Evolutionary conservation across 2,113 vertebrate genomes (phyloP), one percentile per base, ranked within the genome.

Genomic region (Leucopsar rothschildi): DNA sequence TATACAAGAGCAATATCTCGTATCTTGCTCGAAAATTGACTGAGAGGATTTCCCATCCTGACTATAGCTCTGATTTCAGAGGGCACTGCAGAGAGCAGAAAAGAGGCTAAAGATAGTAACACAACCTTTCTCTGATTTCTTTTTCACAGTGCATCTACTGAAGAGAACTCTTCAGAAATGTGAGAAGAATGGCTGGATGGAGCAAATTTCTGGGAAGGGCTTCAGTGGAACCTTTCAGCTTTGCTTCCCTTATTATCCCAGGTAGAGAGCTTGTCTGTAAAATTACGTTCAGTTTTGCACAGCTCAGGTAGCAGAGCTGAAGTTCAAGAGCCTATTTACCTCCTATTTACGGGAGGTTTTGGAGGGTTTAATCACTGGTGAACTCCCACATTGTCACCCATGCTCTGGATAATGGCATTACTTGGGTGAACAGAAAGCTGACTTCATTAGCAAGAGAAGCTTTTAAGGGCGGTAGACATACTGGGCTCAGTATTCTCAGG

Each of bases 121-220:
- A 9, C 59, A 61, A 4, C 31, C 18, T 78, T 82, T 50, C 55
- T 92, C 10, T 72, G 72, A 72, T 64, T 71, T 84, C 50, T 31
- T 25, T 70, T 35, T 33, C 90, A 31, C 72, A 99, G 99, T 99
- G 97, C 98, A 98, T 82, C 98, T 98, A 89, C 97, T 99, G 93
- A 99, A 99, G 96, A 99, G 98, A 97, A 99, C 99, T 37, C 96
- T 99, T 95, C 98, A 99, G 78, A 99, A 99, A 96, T 99, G 99
- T 88, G 99, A 99, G 98, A 99, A 99, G 73, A 99, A 99, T 21
- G 99, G 99, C 47, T 99, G 99, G 99, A 99, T 99, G 98, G 99
- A 99, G 96, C 99, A 99, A 96, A 99, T 99, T 89, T 99, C 99
- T 29, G 99, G 99, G 40, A 99, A 99, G 78, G 99, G 99, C 59